These are phyloP conservation scores for Dreissena rostriformis DNA, from an alignment of 1,140 invertebrate genomes.

Conservation along the genomic window DNA sequence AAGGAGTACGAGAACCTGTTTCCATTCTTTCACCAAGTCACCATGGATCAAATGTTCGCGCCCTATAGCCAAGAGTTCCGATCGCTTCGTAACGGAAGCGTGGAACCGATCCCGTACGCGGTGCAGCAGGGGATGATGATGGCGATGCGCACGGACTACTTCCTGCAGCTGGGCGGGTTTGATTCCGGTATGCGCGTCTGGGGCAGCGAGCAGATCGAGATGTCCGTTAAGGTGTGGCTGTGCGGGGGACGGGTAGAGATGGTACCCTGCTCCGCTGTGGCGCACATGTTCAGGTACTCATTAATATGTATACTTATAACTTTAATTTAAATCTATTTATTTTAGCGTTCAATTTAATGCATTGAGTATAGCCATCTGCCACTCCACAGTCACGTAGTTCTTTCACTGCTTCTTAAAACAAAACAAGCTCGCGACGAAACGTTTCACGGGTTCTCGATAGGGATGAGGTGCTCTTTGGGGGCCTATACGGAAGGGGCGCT, in stretches of 20 bases:
- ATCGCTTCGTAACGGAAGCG: constrained; percentile 9
- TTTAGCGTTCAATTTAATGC: too few relatives aligned
- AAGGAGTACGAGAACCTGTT: not conserved
- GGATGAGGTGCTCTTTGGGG: too few relatives aligned
- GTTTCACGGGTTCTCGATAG: too few relatives aligned
- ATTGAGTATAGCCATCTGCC: too few relatives aligned
- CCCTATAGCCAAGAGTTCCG: constrained; percentile 10
- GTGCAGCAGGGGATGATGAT: constrained; percentile 41
- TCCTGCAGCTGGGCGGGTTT: constrained; percentile 91
- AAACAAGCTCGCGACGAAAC: too few relatives aligned
- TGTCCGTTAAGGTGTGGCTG: constrained; percentile 46
- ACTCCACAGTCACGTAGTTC: too few relatives aligned
- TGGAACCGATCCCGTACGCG: constrained; percentile 28
- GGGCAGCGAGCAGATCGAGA: constrained; percentile 43
- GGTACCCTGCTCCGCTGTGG: constrained; percentile 42
- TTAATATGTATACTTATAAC: not conserved
- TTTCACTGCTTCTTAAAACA: too few relatives aligned
- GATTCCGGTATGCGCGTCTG: constrained; percentile 88
- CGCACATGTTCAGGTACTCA: constrained; percentile 29
- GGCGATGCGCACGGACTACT: constrained; percentile 53
- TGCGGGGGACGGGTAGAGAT: constrained; percentile 38
- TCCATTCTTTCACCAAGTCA: constrained; percentile 38
- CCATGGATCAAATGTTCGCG: constrained; percentile 39
- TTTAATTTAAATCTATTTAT: not conserved
- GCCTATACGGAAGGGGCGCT: too few relatives aligned